These are phyloP conservation scores for Addax nasomaculatus DNA, from an alignment of 2,113 vertebrate species.

Conservation along the genomic window DNA sequence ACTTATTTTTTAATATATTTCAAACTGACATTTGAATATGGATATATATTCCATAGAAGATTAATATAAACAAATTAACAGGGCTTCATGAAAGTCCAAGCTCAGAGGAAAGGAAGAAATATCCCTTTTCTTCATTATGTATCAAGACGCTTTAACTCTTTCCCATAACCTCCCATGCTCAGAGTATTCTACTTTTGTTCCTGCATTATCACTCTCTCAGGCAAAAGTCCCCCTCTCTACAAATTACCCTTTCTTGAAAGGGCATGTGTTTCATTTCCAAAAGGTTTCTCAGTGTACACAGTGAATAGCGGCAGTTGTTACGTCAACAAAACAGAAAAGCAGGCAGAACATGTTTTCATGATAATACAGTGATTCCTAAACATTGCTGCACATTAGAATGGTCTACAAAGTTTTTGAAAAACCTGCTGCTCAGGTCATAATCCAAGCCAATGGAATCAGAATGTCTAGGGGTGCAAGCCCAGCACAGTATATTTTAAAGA, in stretches of 20 bases:
- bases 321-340: background rate
- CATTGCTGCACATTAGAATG: background rate
- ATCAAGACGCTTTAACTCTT: background rate
- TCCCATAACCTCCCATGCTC: background rate
- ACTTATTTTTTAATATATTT: slow-evolving; percentile 53
- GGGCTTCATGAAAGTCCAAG: slow-evolving; percentile 22
- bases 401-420: background rate
- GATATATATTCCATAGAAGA: slow-evolving; percentile 46
- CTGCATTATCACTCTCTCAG: background rate
- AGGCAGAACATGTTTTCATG: background rate
- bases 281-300: background rate
- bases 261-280: background rate
- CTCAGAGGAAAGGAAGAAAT: background rate
- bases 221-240: background rate
- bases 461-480: background rate
- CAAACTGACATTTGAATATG: slow-evolving; percentile 53
- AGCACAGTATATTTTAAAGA: background rate
- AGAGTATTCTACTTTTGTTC: background rate
- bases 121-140: background rate
- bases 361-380: background rate
- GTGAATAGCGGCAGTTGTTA: background rate
- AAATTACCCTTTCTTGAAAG: background rate
- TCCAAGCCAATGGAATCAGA: background rate
- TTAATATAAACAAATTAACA: slow-evolving; percentile 45
- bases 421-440: background rate